Conservation (phyloP, 2,888 invertebrate genomes). For the Deladenus siricidicola region DNA sequence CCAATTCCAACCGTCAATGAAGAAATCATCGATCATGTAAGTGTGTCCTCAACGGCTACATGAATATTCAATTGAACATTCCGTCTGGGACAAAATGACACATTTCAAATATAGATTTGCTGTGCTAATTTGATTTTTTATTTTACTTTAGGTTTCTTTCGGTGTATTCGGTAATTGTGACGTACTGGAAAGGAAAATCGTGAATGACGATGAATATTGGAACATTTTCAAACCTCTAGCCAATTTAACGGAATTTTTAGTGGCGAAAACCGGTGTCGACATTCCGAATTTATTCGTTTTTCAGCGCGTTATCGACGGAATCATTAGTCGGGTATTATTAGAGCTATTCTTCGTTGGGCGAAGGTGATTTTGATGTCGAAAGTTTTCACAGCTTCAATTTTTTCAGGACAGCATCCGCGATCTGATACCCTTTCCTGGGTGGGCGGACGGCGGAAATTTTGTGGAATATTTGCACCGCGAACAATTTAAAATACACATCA, state of each 20-base stretch:
- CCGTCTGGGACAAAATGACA: not conserved
- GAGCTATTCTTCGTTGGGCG: no score
- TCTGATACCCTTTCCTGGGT: not conserved
- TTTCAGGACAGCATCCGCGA: not conserved
- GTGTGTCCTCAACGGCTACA: not conserved
- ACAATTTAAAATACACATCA: not conserved
- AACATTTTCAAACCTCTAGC: slow-evolving; percentile 3
- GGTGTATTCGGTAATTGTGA: slow-evolving; percentile 22
- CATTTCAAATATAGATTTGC: not conserved
- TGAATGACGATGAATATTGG: not conserved
- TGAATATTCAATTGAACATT: not conserved
- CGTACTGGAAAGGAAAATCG: not conserved
- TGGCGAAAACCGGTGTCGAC: slow-evolving; percentile 14
- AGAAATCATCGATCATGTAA: slow-evolving; percentile 32
- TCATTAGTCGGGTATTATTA: slow-evolving; percentile 32
- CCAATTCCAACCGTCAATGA: slow-evolving; percentile 66
- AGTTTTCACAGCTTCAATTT: not conserved
- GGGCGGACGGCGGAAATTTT: not conserved
- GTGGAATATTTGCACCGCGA: not conserved
- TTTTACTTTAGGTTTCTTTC: slow-evolving; percentile 29
- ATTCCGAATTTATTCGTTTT: slow-evolving; percentile 17
- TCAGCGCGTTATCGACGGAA: slow-evolving; percentile 30
- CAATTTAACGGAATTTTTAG: not conserved
- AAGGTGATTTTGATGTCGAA: no score
- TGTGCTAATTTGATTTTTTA: not conserved